Percentiles rank a stretch among this genome's conserved stretches.
These are phyloP conservation scores for Siniperca obscura DNA, from an alignment of 2,797 vertebrate genomes.

Conservation along the genomic window DNA sequence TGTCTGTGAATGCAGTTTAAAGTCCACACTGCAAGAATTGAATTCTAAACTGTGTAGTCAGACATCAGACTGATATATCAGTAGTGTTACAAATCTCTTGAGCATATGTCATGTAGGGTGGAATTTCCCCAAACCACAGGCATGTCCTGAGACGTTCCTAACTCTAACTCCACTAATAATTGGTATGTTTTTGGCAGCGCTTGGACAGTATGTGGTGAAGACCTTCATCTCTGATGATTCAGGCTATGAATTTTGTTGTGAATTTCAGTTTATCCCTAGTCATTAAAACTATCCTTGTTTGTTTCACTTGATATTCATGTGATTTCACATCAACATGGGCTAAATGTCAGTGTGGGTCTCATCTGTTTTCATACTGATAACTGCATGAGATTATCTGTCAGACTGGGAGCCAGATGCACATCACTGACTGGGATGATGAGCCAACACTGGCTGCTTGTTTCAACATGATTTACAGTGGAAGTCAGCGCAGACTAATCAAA, in stretches of 20 bases:
- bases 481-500: background rate
- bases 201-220: too few relatives aligned
- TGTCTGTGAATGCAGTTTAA: background rate
- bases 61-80: background rate
- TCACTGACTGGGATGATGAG: background rate
- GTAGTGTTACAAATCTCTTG: background rate
- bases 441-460: background rate
- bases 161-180: background rate
- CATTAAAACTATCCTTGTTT: background rate
- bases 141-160: background rate
- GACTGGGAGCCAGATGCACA: conserved; percentile 11
- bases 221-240: background rate
- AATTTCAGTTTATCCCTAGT: background rate
- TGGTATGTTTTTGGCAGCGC: background rate
- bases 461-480: background rate
- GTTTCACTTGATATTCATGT: background rate
- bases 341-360: background rate
- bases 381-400: conserved; percentile 13
- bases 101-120: conserved; percentile 3
- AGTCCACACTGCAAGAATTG: background rate
- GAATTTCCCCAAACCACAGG: conserved; percentile 11
- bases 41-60: background rate
- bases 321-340: background rate
- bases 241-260: background rate
- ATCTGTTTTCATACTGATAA: conserved; percentile 18